Evolutionary conservation across 2,888 invertebrate species (phyloP).

Genomic region (Drosophila heteroneura): DNA sequence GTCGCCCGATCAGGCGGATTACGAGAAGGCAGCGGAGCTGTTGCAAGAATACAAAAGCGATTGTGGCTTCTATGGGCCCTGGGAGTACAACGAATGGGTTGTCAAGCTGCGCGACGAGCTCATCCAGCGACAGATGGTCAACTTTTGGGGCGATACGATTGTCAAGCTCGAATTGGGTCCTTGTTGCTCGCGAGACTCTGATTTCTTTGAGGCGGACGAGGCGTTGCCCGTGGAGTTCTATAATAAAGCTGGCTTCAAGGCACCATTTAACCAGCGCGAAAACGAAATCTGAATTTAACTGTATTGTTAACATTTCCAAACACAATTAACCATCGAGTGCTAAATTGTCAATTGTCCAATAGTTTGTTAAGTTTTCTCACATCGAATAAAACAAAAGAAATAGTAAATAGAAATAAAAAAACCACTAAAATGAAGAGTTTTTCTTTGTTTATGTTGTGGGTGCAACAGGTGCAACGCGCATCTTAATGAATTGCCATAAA

Average conservation of each 20-base stretch:
- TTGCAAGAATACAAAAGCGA: conserved; percentile 83
- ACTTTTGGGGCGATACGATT: conserved; percentile 83
- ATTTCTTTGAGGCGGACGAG: conserved; percentile 77
- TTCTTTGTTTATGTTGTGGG: background rate
- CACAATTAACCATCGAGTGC: background rate
- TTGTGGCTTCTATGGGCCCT: conserved; percentile 73
- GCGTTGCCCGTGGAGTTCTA: conserved; percentile 74
- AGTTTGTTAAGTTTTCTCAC: conserved; percentile 1
- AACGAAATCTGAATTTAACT: background rate
- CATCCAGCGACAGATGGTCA: conserved; percentile 66
- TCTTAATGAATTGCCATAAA: conserved; percentile 24
- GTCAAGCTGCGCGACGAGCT: conserved; percentile 77
- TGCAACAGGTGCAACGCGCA: conserved; percentile 25
- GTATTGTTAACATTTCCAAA: background rate
- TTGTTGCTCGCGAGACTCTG: conserved; percentile 79
- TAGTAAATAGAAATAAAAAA: background rate
- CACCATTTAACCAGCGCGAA: conserved; percentile 54
- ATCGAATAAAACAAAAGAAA: background rate
- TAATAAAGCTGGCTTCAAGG: conserved; percentile 61
- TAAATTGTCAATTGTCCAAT: background rate
- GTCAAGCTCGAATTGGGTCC: conserved; percentile 79
- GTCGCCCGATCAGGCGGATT: conserved; percentile 22
- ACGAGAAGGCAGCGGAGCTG: conserved; percentile 59
- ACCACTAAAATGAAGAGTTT: background rate
- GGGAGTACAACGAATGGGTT: conserved; percentile 83